Conservation (phyloP, 2,797 vertebrate genomes). For the Hippocampus kuda region DNA sequence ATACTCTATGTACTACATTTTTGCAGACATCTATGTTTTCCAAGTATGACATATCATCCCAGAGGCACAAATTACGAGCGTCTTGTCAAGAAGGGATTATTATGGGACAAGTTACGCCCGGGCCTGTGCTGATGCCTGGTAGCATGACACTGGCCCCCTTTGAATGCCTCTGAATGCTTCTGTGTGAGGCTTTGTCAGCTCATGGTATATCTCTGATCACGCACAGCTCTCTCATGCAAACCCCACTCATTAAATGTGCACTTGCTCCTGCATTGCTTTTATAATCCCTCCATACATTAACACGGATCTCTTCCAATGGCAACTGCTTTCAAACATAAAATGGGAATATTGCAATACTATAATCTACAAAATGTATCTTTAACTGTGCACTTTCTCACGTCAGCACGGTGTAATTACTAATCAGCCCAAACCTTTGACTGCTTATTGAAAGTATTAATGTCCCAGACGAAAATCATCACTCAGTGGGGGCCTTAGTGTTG, state of each 20-base stretch:
- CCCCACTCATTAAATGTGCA: conserved; percentile 30
- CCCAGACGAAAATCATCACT: conserved; percentile 33
- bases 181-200: conserved; percentile 26
- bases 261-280: conserved; percentile 29
- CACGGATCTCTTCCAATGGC: conserved; percentile 14
- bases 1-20: conserved; percentile 13
- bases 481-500: conserved; percentile 24
- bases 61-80: conserved; percentile 25
- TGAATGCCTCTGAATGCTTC: neutral
- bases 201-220: conserved; percentile 44
- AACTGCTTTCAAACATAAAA: conserved; percentile 24
- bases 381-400: neutral
- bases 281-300: conserved; percentile 41
- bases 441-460: conserved; percentile 50
- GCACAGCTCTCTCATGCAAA: conserved; percentile 41
- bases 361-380: neutral
- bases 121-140: conserved; percentile 32
- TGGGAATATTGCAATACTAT: neutral
- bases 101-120: conserved; percentile 21
- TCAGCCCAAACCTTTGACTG: conserved; percentile 28
- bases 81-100: conserved; percentile 25
- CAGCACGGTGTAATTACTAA: neutral
- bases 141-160: conserved; percentile 37
- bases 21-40: conserved; percentile 4
- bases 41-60: conserved; percentile 34